Conservation (phyloP, 2,113 vertebrate species). For the Clarias magur region DNA sequence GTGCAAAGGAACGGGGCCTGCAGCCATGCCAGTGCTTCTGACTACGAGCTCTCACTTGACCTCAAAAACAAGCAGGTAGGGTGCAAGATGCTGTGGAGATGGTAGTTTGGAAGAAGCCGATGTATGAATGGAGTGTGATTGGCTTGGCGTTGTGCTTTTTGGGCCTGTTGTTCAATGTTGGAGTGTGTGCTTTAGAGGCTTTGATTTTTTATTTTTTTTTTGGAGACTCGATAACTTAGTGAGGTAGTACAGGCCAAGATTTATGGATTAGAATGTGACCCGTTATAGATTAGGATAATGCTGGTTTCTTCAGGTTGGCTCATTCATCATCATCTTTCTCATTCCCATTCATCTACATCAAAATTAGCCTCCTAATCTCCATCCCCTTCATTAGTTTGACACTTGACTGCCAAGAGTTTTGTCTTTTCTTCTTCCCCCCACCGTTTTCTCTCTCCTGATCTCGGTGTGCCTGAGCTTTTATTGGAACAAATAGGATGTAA, state of each 20-base stretch:
- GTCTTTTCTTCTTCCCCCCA: background rate
- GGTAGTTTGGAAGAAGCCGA: conserved; percentile 45
- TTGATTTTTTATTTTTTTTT: conserved; percentile 7
- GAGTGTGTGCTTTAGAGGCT: conserved; percentile 34
- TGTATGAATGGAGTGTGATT: conserved; percentile 36
- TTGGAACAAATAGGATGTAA: background rate
- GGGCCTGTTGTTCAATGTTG: conserved; percentile 24
- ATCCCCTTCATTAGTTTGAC: conserved; percentile 5
- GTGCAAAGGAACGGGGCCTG: conserved; percentile 89
- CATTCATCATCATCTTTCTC: conserved; percentile 44
- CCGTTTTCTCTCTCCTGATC: conserved; percentile 16
- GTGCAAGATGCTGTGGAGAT: conserved; percentile 47
- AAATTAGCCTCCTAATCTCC: conserved; percentile 22
- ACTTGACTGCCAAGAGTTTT: background rate
- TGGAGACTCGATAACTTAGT: background rate
- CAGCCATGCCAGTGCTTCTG: conserved; percentile 83
- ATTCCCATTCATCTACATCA: conserved; percentile 51
- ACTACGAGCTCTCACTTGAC: conserved; percentile 98
- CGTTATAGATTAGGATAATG: conserved; percentile 1
- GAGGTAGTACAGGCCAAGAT: background rate
- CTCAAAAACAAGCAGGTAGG: conserved; percentile 99
- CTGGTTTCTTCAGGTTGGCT: conserved; percentile 35
- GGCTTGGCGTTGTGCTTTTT: conserved; percentile 16
- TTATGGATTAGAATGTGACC: background rate
- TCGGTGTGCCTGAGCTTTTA: background rate